Evolutionary conservation across 1,140 invertebrate genomes (phyloP).

Genomic region (Geopemphigus sp.): DNA sequence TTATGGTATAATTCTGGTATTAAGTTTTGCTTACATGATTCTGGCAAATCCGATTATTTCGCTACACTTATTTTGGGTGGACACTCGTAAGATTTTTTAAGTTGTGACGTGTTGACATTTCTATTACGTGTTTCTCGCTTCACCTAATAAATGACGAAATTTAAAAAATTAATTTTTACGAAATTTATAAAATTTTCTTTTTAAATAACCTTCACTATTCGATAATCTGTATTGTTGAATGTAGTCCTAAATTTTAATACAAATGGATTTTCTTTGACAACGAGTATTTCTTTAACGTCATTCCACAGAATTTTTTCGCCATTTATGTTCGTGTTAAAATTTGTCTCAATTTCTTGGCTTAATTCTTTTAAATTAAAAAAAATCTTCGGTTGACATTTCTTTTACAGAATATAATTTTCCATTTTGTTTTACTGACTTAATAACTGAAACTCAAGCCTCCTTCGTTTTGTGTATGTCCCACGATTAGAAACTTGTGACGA

Average conservation of each 20-base stretch:
- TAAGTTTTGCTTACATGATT: too few species aligned
- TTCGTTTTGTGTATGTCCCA: conserved; percentile 57
- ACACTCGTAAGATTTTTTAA: too few species aligned
- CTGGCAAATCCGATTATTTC: too few species aligned
- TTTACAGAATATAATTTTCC: conserved; percentile 28
- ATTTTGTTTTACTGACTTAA: conserved; percentile 42
- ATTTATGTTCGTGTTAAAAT: conserved; percentile 31
- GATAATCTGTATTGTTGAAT: neutral
- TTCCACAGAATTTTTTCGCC: conserved; percentile 41
- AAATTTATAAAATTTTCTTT: too few species aligned
- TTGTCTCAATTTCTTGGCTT: conserved; percentile 19
- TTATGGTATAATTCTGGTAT: too few species aligned
- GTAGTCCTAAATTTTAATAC: conserved; percentile 13
- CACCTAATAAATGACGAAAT: too few species aligned
- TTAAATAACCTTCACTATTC: conserved; percentile 26
- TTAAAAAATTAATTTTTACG: too few species aligned
- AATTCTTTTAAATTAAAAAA: conserved; percentile 7
- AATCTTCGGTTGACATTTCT: conserved; percentile 14
- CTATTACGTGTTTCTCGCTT: too few species aligned
- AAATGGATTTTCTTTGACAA: conserved; percentile 26
- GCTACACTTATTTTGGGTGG: too few species aligned
- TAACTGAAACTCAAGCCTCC: conserved; percentile 53
- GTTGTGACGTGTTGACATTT: too few species aligned
- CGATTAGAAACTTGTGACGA: conserved; percentile 57
- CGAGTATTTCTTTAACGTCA: conserved; percentile 36